phyloP scores from a whole-genome alignment of 2,113 vertebrate genomes.

The Melierax canorus region DNA sequence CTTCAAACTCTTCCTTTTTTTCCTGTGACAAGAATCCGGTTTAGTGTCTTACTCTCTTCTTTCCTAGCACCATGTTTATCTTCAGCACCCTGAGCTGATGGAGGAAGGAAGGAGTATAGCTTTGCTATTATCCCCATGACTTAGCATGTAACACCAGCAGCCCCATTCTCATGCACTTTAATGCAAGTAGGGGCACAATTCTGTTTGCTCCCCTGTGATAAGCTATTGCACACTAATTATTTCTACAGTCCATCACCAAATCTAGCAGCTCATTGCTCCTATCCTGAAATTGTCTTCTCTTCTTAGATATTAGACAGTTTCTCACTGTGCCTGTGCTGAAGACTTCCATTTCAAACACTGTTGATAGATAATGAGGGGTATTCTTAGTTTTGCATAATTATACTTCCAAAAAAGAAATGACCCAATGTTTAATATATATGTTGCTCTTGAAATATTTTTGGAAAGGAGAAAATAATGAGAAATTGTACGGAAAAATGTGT shows the following conservation, averaged over 20 bases:
- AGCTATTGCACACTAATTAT: not conserved
- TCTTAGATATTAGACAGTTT: not conserved
- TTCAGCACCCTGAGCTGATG: not conserved
- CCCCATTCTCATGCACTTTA: not conserved
- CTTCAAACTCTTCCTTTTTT: not conserved
- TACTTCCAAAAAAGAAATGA: not conserved
- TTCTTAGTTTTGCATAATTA: not conserved
- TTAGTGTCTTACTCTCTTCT: not conserved
- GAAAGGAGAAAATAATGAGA: not conserved
- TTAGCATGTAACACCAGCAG: not conserved
- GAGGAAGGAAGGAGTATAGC: not conserved
- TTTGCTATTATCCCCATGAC: not conserved
- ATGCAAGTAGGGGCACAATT: not conserved
- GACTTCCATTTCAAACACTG: not conserved
- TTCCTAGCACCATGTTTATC: not conserved
- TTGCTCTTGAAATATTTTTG: not conserved
- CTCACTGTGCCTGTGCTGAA: not conserved
- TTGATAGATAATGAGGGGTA: not conserved
- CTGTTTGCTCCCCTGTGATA: not conserved
- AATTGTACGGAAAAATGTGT: not conserved
- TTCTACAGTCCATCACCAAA: not conserved
- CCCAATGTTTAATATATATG: not conserved
- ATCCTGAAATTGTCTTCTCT: not conserved
- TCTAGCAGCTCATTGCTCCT: not conserved
- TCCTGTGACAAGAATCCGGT: accelerated